These are phyloP conservation scores for Acanthiza pusilla DNA, from an alignment of 2,797 vertebrate genomes.

Conservation along the genomic window DNA sequence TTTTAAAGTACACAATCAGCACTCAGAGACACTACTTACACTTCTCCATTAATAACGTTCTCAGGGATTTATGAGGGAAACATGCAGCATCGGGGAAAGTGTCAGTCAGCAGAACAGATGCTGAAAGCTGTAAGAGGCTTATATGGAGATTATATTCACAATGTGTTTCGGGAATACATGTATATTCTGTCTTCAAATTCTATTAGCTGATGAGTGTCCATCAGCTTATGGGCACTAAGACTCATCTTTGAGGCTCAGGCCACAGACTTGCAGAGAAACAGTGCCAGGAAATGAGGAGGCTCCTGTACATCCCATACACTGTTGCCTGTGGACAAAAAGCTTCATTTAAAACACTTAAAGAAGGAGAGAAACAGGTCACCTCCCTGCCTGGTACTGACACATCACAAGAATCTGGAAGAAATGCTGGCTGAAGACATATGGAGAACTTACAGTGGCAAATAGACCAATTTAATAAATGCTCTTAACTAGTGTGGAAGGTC, in stretches of 20 bases:
- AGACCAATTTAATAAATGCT: not conserved
- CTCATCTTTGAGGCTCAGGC: not conserved
- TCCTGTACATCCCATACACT: not conserved
- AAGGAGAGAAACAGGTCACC: not conserved
- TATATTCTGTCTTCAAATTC: slow-evolving; percentile 6
- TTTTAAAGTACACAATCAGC: not conserved
- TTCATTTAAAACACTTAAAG: not conserved
- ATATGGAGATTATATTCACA: slow-evolving; percentile 7
- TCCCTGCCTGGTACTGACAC: not conserved
- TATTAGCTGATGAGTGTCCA: slow-evolving; percentile 23
- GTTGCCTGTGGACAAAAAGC: not conserved
- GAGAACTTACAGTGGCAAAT: not conserved
- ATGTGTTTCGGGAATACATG: not conserved
- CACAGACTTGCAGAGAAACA: not conserved
- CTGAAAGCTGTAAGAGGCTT: slow-evolving; percentile 33
- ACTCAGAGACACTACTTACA: not conserved
- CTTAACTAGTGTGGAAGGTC: not conserved
- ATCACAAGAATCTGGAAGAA: not conserved
- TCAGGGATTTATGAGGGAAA: slow-evolving; percentile 18
- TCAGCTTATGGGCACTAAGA: not conserved
- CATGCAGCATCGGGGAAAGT: not conserved
- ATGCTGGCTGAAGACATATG: not conserved
- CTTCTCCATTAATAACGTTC: not conserved
- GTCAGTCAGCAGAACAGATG: slow-evolving; percentile 28
- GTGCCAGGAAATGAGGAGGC: not conserved